Base-by-base conservation (phyloP, 2,113 vertebrate species). In the Chloropsis cyanopogon region DNA sequence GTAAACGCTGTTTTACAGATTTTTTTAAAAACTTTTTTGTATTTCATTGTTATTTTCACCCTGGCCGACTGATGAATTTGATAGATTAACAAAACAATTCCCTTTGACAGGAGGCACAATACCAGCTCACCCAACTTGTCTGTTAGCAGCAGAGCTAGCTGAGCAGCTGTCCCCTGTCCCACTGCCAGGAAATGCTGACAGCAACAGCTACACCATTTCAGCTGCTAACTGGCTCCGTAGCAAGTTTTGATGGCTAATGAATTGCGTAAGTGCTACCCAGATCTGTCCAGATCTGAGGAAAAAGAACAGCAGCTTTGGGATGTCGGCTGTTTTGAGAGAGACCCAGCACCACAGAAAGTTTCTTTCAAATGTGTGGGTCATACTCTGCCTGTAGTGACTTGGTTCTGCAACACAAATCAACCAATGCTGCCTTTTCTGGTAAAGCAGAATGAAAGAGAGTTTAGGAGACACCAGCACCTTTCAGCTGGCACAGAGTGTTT, bases 111-210 rank as follows among this genome's bases (percentile, higher is more conserved):
- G 52, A 91, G 54, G 78, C 80, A 94, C 82, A 95, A 92, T 90
- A 92, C 60, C 5, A 5, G 61, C 76, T 92, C 79, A 54, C 83
- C 31, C 78, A 6, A 35, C 68, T 70, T 91, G 75, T 88, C 88
- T 96, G 54, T 46, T 64, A 91, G 75, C 63, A 95, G 10, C 31
- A 76, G 93, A 80, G 57, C 91, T 93, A 94, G 56, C 88, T 94
- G 83, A 95, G 88, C 94, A 96, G 96, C 96, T 97, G 97, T 87
- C 86, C 77, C 47, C 57, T 77, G 89, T 96, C 89, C 78, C 33
- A 6, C 50, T 76, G 92, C 92, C 94, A 89, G 72, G 76, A 96
- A 95, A 92, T 37, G 81, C 94, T 95, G 95, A 95, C 95, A 95
- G 77, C 75, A 78, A 86, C 94, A 95, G 92, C 95, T 75, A 87